These are phyloP conservation scores for Garra rufa DNA, from an alignment of 2,113 vertebrate species.

Conservation along the genomic window DNA sequence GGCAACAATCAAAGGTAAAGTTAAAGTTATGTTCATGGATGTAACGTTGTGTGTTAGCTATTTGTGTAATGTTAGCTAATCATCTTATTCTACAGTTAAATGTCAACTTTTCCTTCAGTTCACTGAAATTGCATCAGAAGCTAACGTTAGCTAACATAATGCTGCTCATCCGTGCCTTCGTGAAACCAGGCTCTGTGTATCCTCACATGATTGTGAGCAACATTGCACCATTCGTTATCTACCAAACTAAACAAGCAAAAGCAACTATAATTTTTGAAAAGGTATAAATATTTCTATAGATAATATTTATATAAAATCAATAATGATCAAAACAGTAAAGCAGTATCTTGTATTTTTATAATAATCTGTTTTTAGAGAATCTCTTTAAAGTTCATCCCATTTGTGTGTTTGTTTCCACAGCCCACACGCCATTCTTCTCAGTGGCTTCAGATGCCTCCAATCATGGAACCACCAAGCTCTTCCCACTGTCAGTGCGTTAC, in stretches of 20 bases:
- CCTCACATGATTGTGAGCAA: not conserved
- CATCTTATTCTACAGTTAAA: not conserved
- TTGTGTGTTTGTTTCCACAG: not conserved
- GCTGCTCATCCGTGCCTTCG: too few species aligned
- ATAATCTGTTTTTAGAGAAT: not conserved
- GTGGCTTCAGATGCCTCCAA: slow-evolving; percentile 7
- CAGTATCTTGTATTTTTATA: slow-evolving; percentile 3
- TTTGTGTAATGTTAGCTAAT: not conserved
- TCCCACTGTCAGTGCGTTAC: too few species aligned
- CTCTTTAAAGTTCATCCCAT: slow-evolving; percentile 3
- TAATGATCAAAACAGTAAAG: slow-evolving; percentile 2
- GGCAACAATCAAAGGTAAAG: too few species aligned
- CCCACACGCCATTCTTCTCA: slow-evolving; percentile 8
- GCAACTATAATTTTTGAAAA: slow-evolving; percentile 6
- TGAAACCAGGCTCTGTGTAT: too few species aligned
- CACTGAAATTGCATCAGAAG: too few species aligned
- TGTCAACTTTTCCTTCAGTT: too few species aligned
- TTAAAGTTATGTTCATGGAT: too few species aligned
- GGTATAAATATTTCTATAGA: too few species aligned
- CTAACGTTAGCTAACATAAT: not conserved
- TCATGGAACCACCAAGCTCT: slow-evolving; percentile 8
- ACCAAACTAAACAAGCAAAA: not conserved
- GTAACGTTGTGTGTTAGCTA: not conserved
- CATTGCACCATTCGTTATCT: not conserved
- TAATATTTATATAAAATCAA: not conserved